These are phyloP conservation scores for Epinephelus malabaricus DNA, from an alignment of 2,797 vertebrate genomes.

Conservation along the genomic window DNA sequence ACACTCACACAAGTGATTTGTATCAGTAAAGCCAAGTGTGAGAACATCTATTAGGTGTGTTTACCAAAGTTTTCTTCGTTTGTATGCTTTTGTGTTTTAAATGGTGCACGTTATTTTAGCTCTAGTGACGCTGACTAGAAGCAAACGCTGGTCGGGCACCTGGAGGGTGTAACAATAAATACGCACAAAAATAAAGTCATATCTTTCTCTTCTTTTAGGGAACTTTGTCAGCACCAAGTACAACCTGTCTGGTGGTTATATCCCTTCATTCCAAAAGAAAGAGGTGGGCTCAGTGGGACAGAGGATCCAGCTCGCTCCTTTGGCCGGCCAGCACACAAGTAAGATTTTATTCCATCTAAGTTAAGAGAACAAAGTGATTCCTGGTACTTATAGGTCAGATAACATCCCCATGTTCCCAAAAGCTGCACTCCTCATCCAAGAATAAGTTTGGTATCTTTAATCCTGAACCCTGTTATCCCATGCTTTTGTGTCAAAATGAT, in stretches of 20 bases:
- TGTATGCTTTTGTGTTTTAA: constrained; percentile 14
- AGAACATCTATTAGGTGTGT: constrained; percentile 20
- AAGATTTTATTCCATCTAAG: constrained; percentile 67
- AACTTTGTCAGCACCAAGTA: constrained; percentile 88
- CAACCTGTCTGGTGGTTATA: constrained; percentile 85
- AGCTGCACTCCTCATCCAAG: background rate
- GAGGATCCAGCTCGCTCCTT: constrained; percentile 92
- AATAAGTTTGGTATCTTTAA: too few relatives aligned
- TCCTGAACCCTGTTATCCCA: too few relatives aligned
- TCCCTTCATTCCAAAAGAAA: constrained; percentile 95
- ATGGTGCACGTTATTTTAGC: background rate
- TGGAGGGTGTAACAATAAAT: background rate
- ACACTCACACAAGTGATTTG: background rate
- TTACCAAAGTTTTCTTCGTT: background rate
- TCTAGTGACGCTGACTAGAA: background rate
- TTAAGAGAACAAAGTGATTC: background rate
- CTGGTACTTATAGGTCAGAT: background rate
- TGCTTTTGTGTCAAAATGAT: too few relatives aligned
- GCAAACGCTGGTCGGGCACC: background rate
- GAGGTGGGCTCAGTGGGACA: constrained; percentile 95
- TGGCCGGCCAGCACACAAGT: constrained; percentile 88
- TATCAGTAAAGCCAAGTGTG: background rate
- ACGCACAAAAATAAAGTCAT: background rate
- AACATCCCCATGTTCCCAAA: background rate
- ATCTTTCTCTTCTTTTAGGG: constrained; percentile 68